A percentile compares a stretch with the other conserved stretches of the same genome.
Conservation (phyloP, 2,797 vertebrate genomes). For the Nannoperca obscura region DNA sequence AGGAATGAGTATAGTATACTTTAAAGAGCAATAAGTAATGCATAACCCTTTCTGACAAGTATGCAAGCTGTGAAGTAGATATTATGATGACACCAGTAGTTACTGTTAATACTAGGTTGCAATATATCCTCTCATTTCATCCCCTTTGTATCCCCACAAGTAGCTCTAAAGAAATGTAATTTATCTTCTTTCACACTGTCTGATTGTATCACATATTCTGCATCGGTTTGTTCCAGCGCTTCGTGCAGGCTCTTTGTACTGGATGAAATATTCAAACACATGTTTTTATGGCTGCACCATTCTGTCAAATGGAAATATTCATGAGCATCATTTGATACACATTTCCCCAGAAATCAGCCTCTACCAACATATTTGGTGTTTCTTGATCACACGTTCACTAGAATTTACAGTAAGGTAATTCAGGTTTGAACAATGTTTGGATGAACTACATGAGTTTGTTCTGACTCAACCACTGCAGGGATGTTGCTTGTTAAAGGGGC, state of each 20-base stretch:
- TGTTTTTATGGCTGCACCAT: background rate
- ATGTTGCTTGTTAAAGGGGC: background rate
- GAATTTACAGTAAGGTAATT: background rate
- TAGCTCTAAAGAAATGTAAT: background rate
- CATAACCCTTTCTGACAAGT: background rate
- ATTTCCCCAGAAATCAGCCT: too few relatives aligned
- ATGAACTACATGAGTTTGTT: background rate
- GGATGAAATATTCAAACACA: background rate
- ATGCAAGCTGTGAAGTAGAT: background rate
- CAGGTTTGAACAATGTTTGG: background rate
- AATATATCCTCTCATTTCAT: background rate
- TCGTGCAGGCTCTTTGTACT: background rate
- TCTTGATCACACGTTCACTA: too few relatives aligned
- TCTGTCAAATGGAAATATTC: background rate
- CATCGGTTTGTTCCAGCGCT: background rate
- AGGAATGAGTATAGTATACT: too few relatives aligned
- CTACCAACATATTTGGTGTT: background rate
- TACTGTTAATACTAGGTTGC: background rate
- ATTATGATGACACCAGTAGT: background rate
- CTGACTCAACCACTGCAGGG: background rate
- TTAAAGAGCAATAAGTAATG: background rate
- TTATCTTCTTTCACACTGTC: background rate
- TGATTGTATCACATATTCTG: background rate
- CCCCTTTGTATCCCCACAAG: background rate
- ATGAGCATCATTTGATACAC: too few relatives aligned